Percentiles rank a stretch among this genome's conserved stretches.
phyloP scores from a whole-genome alignment of 2,113 vertebrate species.

The Phylloscopus trochilus region DNA sequence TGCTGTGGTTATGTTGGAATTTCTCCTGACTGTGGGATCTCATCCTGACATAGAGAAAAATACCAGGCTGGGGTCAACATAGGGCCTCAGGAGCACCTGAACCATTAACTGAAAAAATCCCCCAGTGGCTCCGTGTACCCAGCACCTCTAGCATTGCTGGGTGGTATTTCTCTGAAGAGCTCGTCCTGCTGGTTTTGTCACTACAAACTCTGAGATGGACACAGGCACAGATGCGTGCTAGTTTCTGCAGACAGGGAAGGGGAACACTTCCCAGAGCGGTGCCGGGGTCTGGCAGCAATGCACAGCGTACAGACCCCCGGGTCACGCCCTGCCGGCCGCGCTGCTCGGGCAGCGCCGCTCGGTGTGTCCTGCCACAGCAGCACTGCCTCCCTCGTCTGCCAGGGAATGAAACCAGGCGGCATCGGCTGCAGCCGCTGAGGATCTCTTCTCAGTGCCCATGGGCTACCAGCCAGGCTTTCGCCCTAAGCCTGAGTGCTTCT shows the following conservation, averaged over 20 bases:
- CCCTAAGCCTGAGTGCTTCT: background rate
- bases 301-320: accelerated
- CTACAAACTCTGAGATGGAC: background rate
- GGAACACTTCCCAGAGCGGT: background rate
- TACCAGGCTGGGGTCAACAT: background rate
- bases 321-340: accelerated
- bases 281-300: background rate
- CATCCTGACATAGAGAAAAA: background rate
- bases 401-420: background rate
- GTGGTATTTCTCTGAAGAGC: background rate
- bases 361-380: background rate
- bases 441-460: background rate
- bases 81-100: background rate
- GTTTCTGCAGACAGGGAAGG: background rate
- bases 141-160: background rate
- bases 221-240: accelerated
- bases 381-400: background rate
- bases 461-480: background rate
- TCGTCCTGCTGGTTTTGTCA: background rate
- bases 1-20: background rate
- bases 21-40: background rate
- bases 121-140: background rate
- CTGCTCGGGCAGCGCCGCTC: background rate
- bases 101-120: background rate
- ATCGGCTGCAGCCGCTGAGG: background rate